Percentiles rank a stretch among this genome's conserved stretches.
Evolutionary conservation across 2,888 invertebrate species (phyloP).

Genomic region (Aethes cnicana): DNA sequence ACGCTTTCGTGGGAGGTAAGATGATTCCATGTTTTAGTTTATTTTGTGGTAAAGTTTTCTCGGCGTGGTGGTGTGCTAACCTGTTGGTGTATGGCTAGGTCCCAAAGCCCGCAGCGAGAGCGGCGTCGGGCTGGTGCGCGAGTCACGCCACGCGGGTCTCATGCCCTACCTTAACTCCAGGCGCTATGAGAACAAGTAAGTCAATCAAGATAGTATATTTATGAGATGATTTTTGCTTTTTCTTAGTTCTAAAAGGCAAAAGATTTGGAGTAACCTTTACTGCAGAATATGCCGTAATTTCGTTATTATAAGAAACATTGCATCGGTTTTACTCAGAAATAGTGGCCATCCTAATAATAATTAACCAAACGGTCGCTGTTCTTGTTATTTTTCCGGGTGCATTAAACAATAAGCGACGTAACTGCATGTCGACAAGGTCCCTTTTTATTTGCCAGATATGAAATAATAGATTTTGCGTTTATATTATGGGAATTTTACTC

Average conservation of each 20-base stretch:
- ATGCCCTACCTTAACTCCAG: slow-evolving; percentile 50
- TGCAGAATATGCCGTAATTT: no score
- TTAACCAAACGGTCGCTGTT: no score
- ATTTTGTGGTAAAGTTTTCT: neutral
- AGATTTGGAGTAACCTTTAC: slow-evolving; percentile 1
- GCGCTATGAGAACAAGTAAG: slow-evolving; percentile 56
- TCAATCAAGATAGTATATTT: no score
- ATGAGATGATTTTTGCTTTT: no score
- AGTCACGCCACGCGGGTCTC: slow-evolving; percentile 61
- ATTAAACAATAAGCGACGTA: no score
- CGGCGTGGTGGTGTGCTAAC: slow-evolving; percentile 7
- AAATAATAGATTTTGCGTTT: slow-evolving; percentile 13
- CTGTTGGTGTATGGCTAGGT: slow-evolving; percentile 58
- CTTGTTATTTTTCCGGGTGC: no score
- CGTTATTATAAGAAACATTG: slow-evolving; percentile 7
- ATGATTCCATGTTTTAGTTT: neutral
- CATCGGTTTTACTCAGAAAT: slow-evolving; percentile 6
- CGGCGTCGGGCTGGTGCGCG: slow-evolving; percentile 66
- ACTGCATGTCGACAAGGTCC: no score
- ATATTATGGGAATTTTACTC: slow-evolving; percentile 15
- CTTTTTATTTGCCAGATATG: no score
- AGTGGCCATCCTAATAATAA: no score
- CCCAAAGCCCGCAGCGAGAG: slow-evolving; percentile 68
- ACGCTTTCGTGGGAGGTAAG: slow-evolving; percentile 20
- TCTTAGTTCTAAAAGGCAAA: slow-evolving; percentile 2